Evolutionary conservation across 1,140 invertebrate genomes (phyloP).

Genomic region (Artemia franciscana): DNA sequence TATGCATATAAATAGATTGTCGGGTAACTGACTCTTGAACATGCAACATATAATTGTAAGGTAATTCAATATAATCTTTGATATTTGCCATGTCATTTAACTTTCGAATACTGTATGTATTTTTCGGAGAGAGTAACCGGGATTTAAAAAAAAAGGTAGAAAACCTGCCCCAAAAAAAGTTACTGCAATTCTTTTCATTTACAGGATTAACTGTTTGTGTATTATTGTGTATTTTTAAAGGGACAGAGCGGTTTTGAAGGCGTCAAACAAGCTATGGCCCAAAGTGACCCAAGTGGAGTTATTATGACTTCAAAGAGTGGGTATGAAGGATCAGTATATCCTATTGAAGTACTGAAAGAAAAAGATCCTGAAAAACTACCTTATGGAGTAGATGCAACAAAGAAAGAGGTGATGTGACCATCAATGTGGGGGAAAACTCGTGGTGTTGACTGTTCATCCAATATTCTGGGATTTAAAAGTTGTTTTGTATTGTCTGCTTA

Average conservation of each 20-base stretch:
- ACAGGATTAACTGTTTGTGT: no score
- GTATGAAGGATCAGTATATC: slow-evolving; percentile 25
- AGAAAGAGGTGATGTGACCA: slow-evolving; percentile 42
- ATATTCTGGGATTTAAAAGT: neutral
- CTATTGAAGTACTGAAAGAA: slow-evolving; percentile 38
- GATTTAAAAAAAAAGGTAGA: no score
- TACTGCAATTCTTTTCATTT: no score
- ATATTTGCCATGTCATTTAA: no score
- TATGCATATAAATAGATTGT: no score
- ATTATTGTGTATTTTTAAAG: no score
- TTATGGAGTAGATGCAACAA: slow-evolving; percentile 45
- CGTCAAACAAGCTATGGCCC: slow-evolving; percentile 20
- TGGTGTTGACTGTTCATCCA: neutral
- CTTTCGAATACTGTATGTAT: no score
- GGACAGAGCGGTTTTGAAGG: slow-evolving; percentile 25
- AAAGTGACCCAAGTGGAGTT: slow-evolving; percentile 36
- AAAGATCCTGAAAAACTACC: slow-evolving; percentile 53
- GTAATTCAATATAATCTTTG: no score
- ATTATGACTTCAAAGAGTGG: slow-evolving; percentile 3
- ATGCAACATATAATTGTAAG: no score
- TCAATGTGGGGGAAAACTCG: neutral
- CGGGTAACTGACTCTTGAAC: no score
- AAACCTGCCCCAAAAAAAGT: no score
- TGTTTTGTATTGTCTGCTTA: neutral
- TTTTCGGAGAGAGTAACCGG: no score